Conservation (phyloP, 2,113 vertebrate genomes). For the Vulpes lagopus region DNA sequence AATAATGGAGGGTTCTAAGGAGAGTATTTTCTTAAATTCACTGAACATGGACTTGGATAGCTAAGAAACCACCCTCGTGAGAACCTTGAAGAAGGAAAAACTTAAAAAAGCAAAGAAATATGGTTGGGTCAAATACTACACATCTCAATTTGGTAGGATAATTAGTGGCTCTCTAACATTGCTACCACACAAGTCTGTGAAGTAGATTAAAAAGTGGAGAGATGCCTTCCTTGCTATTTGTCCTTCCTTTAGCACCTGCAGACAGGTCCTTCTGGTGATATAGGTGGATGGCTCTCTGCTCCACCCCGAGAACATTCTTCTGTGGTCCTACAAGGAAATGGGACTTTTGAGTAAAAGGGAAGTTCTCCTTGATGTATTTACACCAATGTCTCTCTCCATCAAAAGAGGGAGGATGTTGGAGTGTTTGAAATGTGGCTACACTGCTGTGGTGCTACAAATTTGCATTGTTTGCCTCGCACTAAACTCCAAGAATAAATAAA, state of each 20-base stretch:
- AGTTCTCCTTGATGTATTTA: background rate
- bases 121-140: background rate
- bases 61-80: background rate
- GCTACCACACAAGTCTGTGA: background rate
- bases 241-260: background rate
- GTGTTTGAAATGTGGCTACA: background rate
- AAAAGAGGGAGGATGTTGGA: background rate
- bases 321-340: background rate
- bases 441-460: background rate
- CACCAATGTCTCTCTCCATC: background rate
- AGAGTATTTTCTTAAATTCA: conserved; percentile 8
- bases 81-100: background rate
- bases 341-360: background rate
- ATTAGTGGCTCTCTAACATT: background rate
- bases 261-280: background rate
- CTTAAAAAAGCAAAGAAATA: background rate
- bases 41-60: background rate
- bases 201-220: background rate
- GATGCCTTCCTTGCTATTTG: background rate
- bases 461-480: background rate
- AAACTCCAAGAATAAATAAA: background rate
- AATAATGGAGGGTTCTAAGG: background rate
- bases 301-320: background rate
- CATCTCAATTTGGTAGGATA: background rate
- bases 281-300: background rate